Percentiles rank a stretch among this genome's conserved stretches.
Evolutionary conservation across 2,113 vertebrate species (phyloP).

Genomic region (Agelaius phoeniceus): DNA sequence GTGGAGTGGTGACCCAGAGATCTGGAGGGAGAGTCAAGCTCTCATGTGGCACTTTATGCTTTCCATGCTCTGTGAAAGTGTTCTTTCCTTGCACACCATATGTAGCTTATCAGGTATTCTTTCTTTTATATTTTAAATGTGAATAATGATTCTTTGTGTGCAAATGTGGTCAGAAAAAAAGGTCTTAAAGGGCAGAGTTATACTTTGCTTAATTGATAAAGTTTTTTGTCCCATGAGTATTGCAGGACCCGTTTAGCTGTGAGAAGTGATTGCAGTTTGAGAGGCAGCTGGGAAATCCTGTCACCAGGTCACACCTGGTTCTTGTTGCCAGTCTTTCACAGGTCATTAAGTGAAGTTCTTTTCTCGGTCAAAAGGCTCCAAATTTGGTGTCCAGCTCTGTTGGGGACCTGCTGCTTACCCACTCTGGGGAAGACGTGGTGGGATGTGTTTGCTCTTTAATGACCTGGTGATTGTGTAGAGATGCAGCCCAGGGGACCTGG

Average conservation of each 20-base stretch:
- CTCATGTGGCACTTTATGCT: not conserved
- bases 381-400: not conserved
- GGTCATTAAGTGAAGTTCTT: not conserved
- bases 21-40: not conserved
- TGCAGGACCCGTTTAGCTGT: not conserved
- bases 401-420: not conserved
- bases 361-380: not conserved
- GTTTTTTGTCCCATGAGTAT: not conserved
- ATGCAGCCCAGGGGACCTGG: not conserved
- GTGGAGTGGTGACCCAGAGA: not conserved
- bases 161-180: not conserved
- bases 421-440: rapidly evolving
- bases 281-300: not conserved
- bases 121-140: not conserved
- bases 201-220: not conserved
- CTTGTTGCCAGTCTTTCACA: not conserved
- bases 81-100: not conserved
- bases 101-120: not conserved
- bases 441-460: not conserved
- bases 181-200: not conserved
- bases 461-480: not conserved
- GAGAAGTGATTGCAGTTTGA: not conserved
- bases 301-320: not conserved
- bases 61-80: not conserved
- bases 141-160: not conserved